These are phyloP conservation scores for Rhimphoctona megacephalus DNA, from an alignment of 2,888 invertebrate genomes.

Conservation along the genomic window DNA sequence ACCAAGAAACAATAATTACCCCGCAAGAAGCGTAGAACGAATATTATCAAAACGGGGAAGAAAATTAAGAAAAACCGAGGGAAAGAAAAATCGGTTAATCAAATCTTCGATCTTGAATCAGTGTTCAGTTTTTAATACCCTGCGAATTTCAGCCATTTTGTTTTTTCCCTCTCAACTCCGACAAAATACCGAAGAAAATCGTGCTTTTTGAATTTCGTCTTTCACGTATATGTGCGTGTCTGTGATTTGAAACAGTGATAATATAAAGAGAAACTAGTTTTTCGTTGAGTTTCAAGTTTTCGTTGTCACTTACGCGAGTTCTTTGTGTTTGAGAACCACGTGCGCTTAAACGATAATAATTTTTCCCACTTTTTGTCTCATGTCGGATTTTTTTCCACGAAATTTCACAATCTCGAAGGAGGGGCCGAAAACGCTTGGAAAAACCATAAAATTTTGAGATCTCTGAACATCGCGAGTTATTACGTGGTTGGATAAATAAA, in stretches of 20 bases:
- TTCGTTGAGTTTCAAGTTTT: slow-evolving; percentile 30
- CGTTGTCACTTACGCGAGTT: slow-evolving; percentile 7
- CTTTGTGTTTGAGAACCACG: slow-evolving; percentile 46
- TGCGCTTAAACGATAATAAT: slow-evolving; percentile 5
- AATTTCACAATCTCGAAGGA: slow-evolving; percentile 17
- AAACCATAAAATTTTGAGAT: slow-evolving; percentile 15
- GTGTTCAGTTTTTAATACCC: slow-evolving; percentile 11
- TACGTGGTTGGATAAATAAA: slow-evolving; percentile 7
- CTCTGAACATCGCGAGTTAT: slow-evolving; percentile 15
- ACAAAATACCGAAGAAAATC: not conserved
- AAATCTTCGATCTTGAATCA: not conserved
- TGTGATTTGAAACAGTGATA: slow-evolving; percentile 16
- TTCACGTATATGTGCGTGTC: not conserved
- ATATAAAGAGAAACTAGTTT: slow-evolving; percentile 27
- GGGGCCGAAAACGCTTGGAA: slow-evolving; percentile 12
- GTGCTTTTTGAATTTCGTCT: not conserved
- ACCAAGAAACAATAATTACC: not conserved
- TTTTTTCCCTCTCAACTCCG: not conserved
- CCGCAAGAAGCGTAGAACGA: not conserved
- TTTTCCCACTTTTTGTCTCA: not conserved
- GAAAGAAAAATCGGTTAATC: not conserved
- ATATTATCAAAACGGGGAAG: not conserved
- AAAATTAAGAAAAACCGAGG: not conserved
- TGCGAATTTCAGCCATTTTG: not conserved
- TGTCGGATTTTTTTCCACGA: slow-evolving; percentile 22